Evolutionary conservation across 1,140 invertebrate species (phyloP).

Genomic region (Papilio xuthus): DNA sequence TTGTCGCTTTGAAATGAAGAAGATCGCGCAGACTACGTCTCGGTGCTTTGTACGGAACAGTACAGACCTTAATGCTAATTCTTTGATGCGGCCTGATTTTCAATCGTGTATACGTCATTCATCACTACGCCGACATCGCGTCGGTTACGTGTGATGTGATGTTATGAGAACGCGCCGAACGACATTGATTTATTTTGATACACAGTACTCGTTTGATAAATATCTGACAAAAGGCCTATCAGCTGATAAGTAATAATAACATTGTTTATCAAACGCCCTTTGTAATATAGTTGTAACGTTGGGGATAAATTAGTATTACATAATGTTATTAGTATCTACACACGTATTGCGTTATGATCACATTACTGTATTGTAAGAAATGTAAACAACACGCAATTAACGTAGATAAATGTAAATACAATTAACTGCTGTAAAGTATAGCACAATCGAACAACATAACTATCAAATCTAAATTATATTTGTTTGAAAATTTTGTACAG

Average conservation of each 20-base stretch:
- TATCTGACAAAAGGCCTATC: slow-evolving; percentile 26
- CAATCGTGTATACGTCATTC: slow-evolving; percentile 52
- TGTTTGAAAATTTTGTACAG: not conserved
- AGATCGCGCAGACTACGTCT: slow-evolving; percentile 37
- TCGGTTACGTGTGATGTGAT: slow-evolving; percentile 27
- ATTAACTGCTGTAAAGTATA: not conserved
- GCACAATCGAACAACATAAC: not conserved
- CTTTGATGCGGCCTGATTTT: slow-evolving; percentile 63
- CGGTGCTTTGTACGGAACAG: slow-evolving; percentile 49
- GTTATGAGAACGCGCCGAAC: slow-evolving; percentile 21
- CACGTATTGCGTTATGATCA: not conserved
- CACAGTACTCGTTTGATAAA: slow-evolving; percentile 24
- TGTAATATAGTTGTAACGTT: slow-evolving; percentile 15
- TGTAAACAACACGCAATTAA: not conserved
- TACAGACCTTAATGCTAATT: slow-evolving; percentile 59
- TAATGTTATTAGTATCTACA: slow-evolving; percentile 5
- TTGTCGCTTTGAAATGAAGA: slow-evolving; percentile 26
- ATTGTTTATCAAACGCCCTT: slow-evolving; percentile 30
- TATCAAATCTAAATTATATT: not conserved
- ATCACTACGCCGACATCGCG: slow-evolving; percentile 47
- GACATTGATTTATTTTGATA: slow-evolving; percentile 28
- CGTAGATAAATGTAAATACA: not conserved
- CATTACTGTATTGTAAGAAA: not conserved
- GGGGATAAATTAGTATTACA: not conserved
- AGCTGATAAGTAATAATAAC: slow-evolving; percentile 27